Percentiles rank a stretch among this genome's conserved stretches.
Conservation (phyloP, 2,888 invertebrate species). For the Melinopterus prodromus region DNA sequence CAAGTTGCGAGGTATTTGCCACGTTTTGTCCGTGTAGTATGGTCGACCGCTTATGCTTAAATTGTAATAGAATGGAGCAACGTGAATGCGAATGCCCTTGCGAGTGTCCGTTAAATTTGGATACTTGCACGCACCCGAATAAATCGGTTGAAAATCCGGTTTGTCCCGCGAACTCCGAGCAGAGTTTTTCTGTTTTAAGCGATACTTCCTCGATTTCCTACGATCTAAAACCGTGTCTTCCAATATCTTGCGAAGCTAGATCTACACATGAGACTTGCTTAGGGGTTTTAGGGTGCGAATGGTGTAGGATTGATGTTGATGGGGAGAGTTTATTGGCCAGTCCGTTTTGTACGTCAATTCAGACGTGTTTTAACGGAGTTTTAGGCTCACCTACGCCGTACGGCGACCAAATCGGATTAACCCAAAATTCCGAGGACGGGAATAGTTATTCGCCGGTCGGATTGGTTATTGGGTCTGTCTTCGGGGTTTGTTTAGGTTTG, state of each 20-base stretch:
- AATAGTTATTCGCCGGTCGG: conserved; percentile 80
- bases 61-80: conserved; percentile 94
- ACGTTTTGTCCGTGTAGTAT: conserved; percentile 94
- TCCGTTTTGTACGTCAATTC: conserved; percentile 83
- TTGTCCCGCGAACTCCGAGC: conserved; percentile 52
- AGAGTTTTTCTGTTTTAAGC: conserved; percentile 42
- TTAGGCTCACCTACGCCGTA: conserved; percentile 85
- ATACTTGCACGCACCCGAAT: conserved; percentile 52
- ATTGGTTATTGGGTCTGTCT: conserved; percentile 85
- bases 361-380: conserved; percentile 87
- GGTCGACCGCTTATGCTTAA: conserved; percentile 86
- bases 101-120: conserved; percentile 72
- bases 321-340: conserved; percentile 71
- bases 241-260: conserved; percentile 74
- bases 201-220: conserved; percentile 39
- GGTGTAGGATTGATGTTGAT: conserved; percentile 86
- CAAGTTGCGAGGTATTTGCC: conserved; percentile 81
- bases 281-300: conserved; percentile 85
- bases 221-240: conserved; percentile 68
- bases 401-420: conserved; percentile 72
- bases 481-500: conserved; percentile 81
- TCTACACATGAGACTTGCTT: conserved; percentile 71
- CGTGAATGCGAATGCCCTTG: conserved; percentile 96
- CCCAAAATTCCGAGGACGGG: conserved; percentile 53
- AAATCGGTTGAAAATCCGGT: conserved; percentile 53